Evolutionary conservation across 2,888 invertebrate species (phyloP).

Genomic region (Tenthredo distinguenda): DNA sequence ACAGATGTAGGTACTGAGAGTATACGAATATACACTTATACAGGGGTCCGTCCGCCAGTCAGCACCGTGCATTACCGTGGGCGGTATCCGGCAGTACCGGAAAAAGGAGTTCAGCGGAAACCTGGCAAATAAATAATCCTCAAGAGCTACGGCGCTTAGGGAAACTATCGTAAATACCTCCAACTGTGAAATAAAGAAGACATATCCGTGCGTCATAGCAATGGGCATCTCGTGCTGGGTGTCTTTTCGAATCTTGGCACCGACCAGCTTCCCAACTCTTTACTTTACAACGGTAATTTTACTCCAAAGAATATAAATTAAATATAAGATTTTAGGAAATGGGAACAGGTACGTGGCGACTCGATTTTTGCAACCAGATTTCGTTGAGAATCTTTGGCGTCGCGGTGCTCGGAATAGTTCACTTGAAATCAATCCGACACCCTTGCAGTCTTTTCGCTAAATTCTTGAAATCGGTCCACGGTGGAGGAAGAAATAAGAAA

Average conservation of each 20-base stretch:
- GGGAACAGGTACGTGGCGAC: background rate
- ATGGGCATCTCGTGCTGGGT: constrained; percentile 27
- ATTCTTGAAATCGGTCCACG: background rate
- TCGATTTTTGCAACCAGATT: background rate
- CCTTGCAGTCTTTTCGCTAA: background rate
- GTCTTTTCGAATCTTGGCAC: constrained; percentile 38
- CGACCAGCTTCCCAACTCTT: constrained; percentile 16
- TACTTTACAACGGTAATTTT: constrained; percentile 18
- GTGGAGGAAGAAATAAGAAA: background rate
- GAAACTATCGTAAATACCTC: constrained; percentile 65
- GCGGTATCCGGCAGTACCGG: constrained; percentile 71
- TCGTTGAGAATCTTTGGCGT: background rate
- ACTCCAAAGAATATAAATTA: background rate
- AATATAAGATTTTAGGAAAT: background rate
- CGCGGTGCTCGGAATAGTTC: background rate
- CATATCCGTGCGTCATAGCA: constrained; percentile 44
- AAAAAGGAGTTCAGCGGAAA: constrained; percentile 71
- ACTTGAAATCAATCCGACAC: background rate
- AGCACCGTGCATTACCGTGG: constrained; percentile 71
- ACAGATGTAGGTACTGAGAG: background rate
- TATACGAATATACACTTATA: background rate
- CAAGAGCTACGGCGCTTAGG: constrained; percentile 65
- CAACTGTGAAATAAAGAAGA: constrained; percentile 48
- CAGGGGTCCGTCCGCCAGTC: constrained; percentile 50
- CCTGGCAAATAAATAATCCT: constrained; percentile 75